Conservation (phyloP, 2,113 vertebrate species). For the Dendropsophus ebraccatus region DNA sequence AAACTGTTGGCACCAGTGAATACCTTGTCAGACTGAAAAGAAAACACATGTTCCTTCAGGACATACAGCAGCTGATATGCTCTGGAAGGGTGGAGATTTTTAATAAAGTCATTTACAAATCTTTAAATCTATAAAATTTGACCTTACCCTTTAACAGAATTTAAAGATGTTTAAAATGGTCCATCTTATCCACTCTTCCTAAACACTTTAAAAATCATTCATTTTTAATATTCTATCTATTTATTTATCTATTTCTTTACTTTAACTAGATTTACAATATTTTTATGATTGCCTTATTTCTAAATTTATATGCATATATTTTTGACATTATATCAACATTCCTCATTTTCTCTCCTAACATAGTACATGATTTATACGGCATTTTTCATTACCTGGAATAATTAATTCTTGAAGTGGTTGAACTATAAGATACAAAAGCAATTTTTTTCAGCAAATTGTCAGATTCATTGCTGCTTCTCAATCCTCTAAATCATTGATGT, state of each 20-base stretch:
- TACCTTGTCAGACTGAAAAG: no score
- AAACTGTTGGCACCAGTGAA: no score
- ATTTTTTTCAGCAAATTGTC: slow-evolving; percentile 39
- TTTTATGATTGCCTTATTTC: background rate
- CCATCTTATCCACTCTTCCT: no score
- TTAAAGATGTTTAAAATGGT: no score
- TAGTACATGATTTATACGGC: background rate
- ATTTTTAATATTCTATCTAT: background rate
- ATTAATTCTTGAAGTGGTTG: slow-evolving; percentile 12
- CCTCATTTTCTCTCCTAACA: slow-evolving; percentile 2
- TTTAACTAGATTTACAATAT: background rate
- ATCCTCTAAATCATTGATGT: slow-evolving; percentile 18
- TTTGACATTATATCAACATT: background rate
- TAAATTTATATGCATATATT: background rate
- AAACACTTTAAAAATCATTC: background rate
- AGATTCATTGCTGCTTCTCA: background rate
- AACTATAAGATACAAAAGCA: background rate
- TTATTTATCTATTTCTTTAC: no score
- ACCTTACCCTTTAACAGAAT: no score
- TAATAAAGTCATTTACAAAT: no score
- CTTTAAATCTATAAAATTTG: no score
- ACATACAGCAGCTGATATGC: no score
- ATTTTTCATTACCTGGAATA: background rate
- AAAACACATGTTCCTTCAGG: no score
- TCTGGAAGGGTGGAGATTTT: no score